These are phyloP conservation scores for Labeo rohita DNA, from an alignment of 2,113 vertebrate species.

Conservation along the genomic window DNA sequence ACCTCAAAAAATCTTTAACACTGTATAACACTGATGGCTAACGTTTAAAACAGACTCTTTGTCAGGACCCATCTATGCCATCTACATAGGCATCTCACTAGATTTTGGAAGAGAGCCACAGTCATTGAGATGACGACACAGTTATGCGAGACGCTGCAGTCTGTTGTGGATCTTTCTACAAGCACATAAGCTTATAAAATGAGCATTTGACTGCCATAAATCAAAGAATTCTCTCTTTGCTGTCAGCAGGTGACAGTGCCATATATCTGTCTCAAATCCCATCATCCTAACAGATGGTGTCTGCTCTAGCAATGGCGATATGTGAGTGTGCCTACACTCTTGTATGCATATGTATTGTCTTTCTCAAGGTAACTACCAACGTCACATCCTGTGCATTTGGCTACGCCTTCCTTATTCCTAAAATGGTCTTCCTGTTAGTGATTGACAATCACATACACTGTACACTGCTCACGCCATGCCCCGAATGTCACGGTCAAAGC, in stretches of 20 bases:
- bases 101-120: background rate
- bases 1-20: background rate
- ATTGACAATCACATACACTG: constrained; percentile 23
- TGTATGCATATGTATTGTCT: constrained; percentile 20
- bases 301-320: background rate
- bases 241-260: constrained; percentile 33
- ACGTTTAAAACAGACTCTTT: background rate
- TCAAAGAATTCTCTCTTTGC: constrained; percentile 11
- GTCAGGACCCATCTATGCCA: background rate
- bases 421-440: constrained; percentile 19
- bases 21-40: background rate
- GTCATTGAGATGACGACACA: background rate
- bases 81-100: background rate
- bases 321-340: background rate
- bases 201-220: constrained; percentile 19
- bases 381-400: background rate
- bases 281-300: constrained; percentile 28
- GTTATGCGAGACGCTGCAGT: background rate
- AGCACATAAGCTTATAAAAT: constrained; percentile 20
- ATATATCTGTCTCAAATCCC: constrained; percentile 32
- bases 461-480: constrained; percentile 9
- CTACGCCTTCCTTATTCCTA: background rate
- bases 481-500: constrained; percentile 40
- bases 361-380: background rate
- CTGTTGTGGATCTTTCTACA: constrained; percentile 3